Evolutionary conservation across 2,113 vertebrate species (phyloP).

Genomic region (Raja brachyura): DNA sequence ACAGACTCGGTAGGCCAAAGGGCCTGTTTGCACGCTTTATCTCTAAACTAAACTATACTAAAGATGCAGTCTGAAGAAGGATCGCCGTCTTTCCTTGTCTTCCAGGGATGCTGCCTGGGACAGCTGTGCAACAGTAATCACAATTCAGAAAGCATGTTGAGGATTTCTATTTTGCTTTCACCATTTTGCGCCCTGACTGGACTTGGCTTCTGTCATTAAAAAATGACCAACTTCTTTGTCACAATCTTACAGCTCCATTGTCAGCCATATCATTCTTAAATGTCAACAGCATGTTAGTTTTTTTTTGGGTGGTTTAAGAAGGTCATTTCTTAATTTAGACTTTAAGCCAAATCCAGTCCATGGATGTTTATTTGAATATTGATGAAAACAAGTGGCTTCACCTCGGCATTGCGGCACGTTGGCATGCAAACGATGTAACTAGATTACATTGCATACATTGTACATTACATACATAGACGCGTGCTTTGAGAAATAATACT

Average conservation of each 20-base stretch:
- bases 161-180: neutral
- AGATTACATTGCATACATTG: too few relatives aligned
- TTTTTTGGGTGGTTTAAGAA: neutral
- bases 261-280: neutral
- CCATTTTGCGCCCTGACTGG: neutral
- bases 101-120: neutral
- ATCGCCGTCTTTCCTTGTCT: too few relatives aligned
- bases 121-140: neutral
- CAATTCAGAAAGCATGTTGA: neutral
- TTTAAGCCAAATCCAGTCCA: neutral
- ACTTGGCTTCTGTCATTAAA: neutral
- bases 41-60: too few relatives aligned
- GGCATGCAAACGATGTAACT: too few relatives aligned
- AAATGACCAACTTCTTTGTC: neutral
- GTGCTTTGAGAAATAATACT: too few relatives aligned
- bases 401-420: too few relatives aligned
- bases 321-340: neutral
- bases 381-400: neutral
- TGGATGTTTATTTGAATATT: neutral
- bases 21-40: too few relatives aligned
- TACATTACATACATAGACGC: too few relatives aligned
- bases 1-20: too few relatives aligned
- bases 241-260: neutral
- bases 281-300: neutral
- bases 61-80: too few relatives aligned